Base-by-base conservation (phyloP, 35 echinoderm and acorn worm genomes). In the Chiridota heheva region DNA sequence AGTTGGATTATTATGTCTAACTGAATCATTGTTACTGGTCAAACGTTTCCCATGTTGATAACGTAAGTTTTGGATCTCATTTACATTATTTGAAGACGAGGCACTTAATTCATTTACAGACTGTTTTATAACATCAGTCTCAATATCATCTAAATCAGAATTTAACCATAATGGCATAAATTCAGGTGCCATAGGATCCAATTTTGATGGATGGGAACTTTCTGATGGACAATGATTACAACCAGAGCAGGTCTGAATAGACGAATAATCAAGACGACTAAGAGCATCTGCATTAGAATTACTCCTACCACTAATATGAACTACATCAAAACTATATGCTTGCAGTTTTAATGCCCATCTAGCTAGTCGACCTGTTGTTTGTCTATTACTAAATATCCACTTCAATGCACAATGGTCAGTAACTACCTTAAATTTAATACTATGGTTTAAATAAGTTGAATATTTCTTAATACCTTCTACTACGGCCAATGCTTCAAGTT, bases 401-500 rank as follows among this genome's bases (percentile, higher is more conserved):
- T 29, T 39, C 24, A 79, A 48, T 1, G 53, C 33, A 17, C 53
- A 44, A n/a, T 82, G 60, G 49, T 69, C 60, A 16, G 60, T 82
- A 8, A 36, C 38, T 10, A 69, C 39, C 1, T 26, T 68, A 26
- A 83, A 83, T 69, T 69, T 69, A 31, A 68, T n/a, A 48, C 81
- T 31, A 39, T 70, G 56, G 28, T 69, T 41, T 27, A 83, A 55
- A 45, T 70, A 63, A 35, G 64, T 30, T 26, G 36, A 2, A 70
- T 69, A 67, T 42, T 42, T 49, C 26, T 70, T 51, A 15, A 83
- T 49, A 37, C 81, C 64, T 36, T 35, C 64, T 1, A 83, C 64
- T 20, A 83, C 40, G 26, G 81, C 81, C 35, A 82, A 33, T 30
- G 57, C 53, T 42, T 82, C 78, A 27, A 39, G 33, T 47, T 39